A percentile compares a stretch with the other conserved stretches of the same genome.
phyloP scores from a whole-genome alignment of 2,797 vertebrate genomes.

The Apodemus agrarius region DNA sequence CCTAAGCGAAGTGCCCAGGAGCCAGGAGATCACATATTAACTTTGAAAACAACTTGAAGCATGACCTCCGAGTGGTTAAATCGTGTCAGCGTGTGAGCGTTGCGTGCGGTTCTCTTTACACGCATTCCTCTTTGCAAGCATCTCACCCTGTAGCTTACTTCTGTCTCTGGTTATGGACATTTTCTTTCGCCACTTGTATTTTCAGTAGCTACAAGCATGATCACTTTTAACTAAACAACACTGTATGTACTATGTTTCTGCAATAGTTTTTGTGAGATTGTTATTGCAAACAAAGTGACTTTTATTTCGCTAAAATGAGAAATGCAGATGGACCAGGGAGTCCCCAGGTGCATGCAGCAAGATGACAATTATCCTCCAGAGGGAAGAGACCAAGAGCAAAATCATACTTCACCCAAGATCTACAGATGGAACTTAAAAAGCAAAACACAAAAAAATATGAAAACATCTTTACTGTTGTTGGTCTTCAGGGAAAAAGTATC shows the following conservation, averaged over 20 bases:
- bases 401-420: not conserved
- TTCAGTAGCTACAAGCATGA: not conserved
- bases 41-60: constrained; percentile 37
- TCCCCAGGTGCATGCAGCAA: not conserved
- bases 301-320: constrained; percentile 23
- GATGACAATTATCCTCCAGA: not conserved
- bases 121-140: not conserved
- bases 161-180: constrained; percentile 23
- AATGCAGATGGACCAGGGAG: constrained; percentile 1
- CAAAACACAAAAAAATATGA: not conserved
- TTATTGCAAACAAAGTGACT: constrained; percentile 32
- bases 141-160: not conserved
- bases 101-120: not conserved
- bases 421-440: not conserved
- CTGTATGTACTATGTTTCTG: not conserved
- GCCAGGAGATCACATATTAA: constrained; percentile 43
- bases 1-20: constrained; percentile 42
- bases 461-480: not conserved
- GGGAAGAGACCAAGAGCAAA: not conserved
- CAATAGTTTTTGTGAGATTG: constrained; percentile 37
- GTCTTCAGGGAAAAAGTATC: constrained; percentile 17
- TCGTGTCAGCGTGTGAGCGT: constrained; percentile 4
- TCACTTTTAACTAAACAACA: constrained; percentile 27
- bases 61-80: constrained; percentile 45
- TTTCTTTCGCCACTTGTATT: not conserved